Base-by-base conservation (phyloP, 2,113 vertebrate species). In the Mesitornis unicolor region DNA sequence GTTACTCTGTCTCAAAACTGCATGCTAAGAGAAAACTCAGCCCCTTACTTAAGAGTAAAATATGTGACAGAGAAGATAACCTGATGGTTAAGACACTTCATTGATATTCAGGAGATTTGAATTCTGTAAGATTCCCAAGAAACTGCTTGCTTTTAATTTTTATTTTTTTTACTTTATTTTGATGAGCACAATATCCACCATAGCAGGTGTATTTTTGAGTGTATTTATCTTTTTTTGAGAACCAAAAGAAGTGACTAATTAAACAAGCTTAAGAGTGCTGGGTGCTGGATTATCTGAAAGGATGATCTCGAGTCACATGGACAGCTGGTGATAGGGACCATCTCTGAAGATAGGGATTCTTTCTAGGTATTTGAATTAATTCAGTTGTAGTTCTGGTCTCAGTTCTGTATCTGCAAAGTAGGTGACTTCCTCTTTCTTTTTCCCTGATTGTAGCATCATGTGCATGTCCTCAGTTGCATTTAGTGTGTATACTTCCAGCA, bases 141-240 rank as follows among this genome's bases (percentile, higher is more conserved):
- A 84, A 50, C 35, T 57, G 13, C 24, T 40, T 33, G 9, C 6
- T 48, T 4, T 2, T 12, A n/a, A n/a, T 35, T 22, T 56, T 31
- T 12, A 13, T 36, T 36, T n/a, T 24, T 74, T 31, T 36, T 48
- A 25, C 15, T 40, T n/a, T 31, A 10, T 21, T 38, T 28, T 70
- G 12, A 69, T 45, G 14, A 45, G 8, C 0, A 0, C 5, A 2
- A 9, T 64, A 10, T 26, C 18, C 13, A 16, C 63, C 9, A 8
- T 4, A 43, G 56, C 24, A 43, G 36, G 12, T 64, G 16, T 74
- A 33, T 90, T 87, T 87, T 84, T 2, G 3, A 51, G 9, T 50
- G n/a, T 82, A 11, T 75, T 87, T 87, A 38, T 69, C 12, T 67
- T 33, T 35, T 18, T 35, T 74, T 67, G 16, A 50, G 54, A 69